phyloP scores from a whole-genome alignment of 2,888 invertebrate genomes.

The Tiliacea aurago region DNA sequence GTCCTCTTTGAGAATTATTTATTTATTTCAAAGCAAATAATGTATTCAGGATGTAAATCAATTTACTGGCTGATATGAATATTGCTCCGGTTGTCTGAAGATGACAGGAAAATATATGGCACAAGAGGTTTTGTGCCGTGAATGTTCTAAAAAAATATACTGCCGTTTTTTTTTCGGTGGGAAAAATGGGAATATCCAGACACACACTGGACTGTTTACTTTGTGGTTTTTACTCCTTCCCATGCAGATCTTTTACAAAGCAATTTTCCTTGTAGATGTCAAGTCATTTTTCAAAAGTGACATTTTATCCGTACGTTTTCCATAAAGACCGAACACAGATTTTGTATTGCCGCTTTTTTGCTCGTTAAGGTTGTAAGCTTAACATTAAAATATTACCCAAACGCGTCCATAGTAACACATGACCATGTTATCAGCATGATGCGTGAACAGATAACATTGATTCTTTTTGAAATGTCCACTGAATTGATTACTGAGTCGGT shows the following conservation, averaged over 20 bases:
- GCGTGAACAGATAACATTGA: constrained; percentile 61
- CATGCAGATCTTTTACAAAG: background rate
- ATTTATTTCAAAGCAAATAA: constrained; percentile 41
- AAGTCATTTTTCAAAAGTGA: background rate
- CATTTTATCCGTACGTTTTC: background rate
- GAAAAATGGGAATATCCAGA: background rate
- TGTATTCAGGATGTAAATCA: constrained; percentile 38
- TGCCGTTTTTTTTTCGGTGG: background rate
- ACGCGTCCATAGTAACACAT: constrained; percentile 16
- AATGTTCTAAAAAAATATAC: background rate
- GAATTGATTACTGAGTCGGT: constrained; percentile 17
- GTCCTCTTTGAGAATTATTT: constrained; percentile 40
- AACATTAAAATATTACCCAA: constrained; percentile 14
- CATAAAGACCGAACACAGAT: background rate
- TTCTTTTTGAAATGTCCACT: constrained; percentile 41
- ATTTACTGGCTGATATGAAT: constrained; percentile 30
- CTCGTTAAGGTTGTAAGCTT: background rate
- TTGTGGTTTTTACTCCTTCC: background rate
- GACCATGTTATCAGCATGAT: constrained; percentile 25
- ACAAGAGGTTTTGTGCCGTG: background rate
- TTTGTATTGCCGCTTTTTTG: background rate
- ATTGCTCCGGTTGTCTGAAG: constrained; percentile 10
- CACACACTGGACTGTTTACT: background rate
- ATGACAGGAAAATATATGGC: constrained; percentile 27
- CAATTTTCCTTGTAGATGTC: too few relatives aligned